Evolutionary conservation across 1,140 invertebrate genomes (phyloP).

Genomic region (Spodoptera frugiperda): DNA sequence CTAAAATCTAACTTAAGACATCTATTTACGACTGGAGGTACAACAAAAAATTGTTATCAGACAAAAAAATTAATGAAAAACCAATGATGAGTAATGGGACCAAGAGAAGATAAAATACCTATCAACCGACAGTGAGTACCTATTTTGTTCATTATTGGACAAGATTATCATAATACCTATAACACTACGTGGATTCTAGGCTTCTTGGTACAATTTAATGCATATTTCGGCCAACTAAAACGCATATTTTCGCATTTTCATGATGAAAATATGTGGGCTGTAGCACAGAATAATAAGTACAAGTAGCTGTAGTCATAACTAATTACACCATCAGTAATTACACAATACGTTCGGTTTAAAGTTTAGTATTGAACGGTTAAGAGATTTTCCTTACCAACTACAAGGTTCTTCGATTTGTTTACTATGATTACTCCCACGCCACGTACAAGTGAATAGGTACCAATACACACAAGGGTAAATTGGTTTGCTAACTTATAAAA

Average conservation of each 20-base stretch:
- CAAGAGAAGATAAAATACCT: constrained; percentile 30
- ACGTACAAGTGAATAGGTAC: constrained; percentile 3
- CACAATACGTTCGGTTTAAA: background rate
- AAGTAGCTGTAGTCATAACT: too few species aligned
- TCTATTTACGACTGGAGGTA: constrained; percentile 4
- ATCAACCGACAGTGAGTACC: background rate
- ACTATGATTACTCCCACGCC: constrained; percentile 11
- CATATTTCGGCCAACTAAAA: too few species aligned
- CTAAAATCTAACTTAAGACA: constrained; percentile 2
- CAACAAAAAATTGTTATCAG: constrained; percentile 9
- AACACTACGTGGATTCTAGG: too few species aligned
- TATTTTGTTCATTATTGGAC: constrained; percentile 5
- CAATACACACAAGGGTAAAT: constrained; percentile 8
- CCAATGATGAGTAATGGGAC: constrained; percentile 39
- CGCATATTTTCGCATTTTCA: too few species aligned
- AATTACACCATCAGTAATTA: background rate
- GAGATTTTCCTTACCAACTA: background rate
- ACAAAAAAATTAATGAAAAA: constrained; percentile 27
- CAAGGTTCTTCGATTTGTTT: constrained; percentile 9
- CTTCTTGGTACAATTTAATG: too few species aligned
- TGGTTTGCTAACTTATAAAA: background rate
- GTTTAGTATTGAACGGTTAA: constrained; percentile 16
- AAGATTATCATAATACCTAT: constrained; percentile 15
- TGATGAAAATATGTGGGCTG: too few species aligned
- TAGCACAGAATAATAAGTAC: too few species aligned